Percentiles rank a stretch among this genome's conserved stretches.
Conservation (phyloP, 2,888 invertebrate genomes). For the Adela reaumurella region DNA sequence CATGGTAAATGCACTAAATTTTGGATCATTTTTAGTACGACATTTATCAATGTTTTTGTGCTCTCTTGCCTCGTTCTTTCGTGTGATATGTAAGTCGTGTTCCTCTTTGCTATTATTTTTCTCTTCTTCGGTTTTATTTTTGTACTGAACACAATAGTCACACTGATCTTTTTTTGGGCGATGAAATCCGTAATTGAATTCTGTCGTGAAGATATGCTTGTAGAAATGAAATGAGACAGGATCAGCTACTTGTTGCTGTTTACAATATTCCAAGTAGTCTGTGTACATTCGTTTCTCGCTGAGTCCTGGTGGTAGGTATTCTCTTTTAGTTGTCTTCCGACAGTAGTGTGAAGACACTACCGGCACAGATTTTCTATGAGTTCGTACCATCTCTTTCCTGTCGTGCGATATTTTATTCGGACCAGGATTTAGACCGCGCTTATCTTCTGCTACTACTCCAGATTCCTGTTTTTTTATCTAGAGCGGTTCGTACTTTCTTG, state of each 20-base stretch:
- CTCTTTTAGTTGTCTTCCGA: not conserved
- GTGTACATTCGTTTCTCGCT: not conserved
- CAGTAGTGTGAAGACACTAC: not conserved
- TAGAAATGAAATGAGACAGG: not conserved
- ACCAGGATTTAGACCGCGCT: not conserved
- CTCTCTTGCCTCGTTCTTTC: not conserved
- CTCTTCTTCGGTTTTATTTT: not conserved
- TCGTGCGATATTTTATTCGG: not conserved
- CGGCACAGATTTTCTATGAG: not conserved
- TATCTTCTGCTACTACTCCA: not conserved
- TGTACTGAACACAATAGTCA: not conserved
- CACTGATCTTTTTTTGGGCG: not conserved
- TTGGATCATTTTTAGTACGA: constrained; percentile 1
- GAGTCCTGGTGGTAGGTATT: not conserved
- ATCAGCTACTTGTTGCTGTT: not conserved
- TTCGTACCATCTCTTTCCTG: not conserved
- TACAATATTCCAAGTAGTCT: not conserved
- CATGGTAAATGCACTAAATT: constrained; percentile 2
- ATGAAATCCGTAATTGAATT: not conserved
- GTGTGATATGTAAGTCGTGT: not conserved
- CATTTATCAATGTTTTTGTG: not conserved
- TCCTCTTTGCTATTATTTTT: not conserved
- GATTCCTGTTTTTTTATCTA: not conserved
- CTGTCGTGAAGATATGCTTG: not conserved
- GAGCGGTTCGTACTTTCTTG: not conserved